Percentiles rank a stretch among this genome's conserved stretches.
phyloP scores from a whole-genome alignment of 2,113 vertebrate genomes.

The Hirundichthys speculiger region DNA sequence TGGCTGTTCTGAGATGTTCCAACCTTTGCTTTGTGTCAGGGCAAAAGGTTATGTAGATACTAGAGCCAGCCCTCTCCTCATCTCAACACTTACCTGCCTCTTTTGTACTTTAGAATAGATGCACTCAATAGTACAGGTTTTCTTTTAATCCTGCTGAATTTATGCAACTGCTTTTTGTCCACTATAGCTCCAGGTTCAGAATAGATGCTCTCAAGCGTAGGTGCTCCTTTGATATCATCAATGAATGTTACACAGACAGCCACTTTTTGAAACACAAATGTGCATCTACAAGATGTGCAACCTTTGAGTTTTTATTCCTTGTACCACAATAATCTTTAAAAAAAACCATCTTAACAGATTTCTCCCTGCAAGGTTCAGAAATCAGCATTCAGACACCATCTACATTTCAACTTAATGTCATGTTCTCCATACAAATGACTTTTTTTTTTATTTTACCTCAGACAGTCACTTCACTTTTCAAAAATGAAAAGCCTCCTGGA shows the following conservation, averaged over 20 bases:
- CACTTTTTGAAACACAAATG: constrained; percentile 41
- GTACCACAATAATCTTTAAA: background rate
- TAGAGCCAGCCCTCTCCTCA: constrained; percentile 68
- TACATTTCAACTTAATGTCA: too few species aligned
- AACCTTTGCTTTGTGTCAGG: constrained; percentile 69
- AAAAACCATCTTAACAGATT: constrained; percentile 21
- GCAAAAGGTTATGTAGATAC: constrained; percentile 76
- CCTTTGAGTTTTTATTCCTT: constrained; percentile 25
- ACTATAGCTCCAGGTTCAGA: constrained; percentile 56
- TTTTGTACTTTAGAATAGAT: constrained; percentile 73
- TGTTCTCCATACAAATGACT: too few species aligned
- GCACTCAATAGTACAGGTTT: constrained; percentile 73
- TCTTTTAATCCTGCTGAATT: constrained; percentile 77
- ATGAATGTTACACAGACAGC: constrained; percentile 35
- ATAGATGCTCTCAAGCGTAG: constrained; percentile 56
- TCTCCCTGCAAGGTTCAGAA: constrained; percentile 15
- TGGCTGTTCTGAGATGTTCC: constrained; percentile 65
- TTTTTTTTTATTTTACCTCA: too few species aligned
- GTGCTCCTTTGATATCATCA: constrained; percentile 73
- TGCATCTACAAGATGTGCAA: constrained; percentile 30
- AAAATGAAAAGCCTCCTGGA: too few species aligned
- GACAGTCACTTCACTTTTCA: too few species aligned
- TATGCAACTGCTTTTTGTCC: constrained; percentile 74
- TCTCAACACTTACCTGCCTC: constrained; percentile 73
- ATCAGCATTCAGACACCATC: too few species aligned